Evolutionary conservation across 2,888 invertebrate genomes (phyloP).

Genomic region (Temnothorax rugatulus): DNA sequence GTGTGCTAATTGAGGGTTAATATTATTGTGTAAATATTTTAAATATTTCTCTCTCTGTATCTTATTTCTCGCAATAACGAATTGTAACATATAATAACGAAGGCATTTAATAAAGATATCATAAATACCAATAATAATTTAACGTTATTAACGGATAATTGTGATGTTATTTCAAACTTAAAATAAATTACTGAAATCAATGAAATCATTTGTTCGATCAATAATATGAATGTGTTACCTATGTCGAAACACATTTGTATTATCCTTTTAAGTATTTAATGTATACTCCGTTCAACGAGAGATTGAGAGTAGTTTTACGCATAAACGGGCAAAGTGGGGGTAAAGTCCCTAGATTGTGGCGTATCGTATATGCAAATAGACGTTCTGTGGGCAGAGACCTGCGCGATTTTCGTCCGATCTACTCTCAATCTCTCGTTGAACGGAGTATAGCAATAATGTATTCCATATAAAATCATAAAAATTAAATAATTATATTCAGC

Average conservation of each 20-base stretch:
- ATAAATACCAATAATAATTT: slow-evolving; percentile 5
- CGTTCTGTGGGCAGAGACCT: too few species aligned
- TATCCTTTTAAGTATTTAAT: not conserved
- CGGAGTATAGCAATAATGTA: not conserved
- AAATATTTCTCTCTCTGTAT: not conserved
- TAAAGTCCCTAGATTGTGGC: too few species aligned
- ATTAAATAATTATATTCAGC: not conserved
- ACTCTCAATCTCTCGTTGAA: too few species aligned
- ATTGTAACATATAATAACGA: not conserved
- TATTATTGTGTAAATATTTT: slow-evolving; percentile 4
- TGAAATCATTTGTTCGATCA: not conserved
- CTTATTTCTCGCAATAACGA: not conserved
- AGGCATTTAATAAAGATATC: not conserved
- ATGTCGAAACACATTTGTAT: not conserved
- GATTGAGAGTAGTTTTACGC: too few species aligned
- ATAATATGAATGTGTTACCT: not conserved
- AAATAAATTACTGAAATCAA: not conserved
- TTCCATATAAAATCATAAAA: not conserved
- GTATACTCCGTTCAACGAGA: not conserved
- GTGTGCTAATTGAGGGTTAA: too few species aligned
- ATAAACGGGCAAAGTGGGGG: too few species aligned
- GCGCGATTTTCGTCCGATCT: too few species aligned
- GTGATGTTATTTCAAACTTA: not conserved
- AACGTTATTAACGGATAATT: not conserved
- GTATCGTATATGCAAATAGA: too few species aligned